These are phyloP conservation scores for Dipodomys stephensi DNA, from an alignment of 2,113 vertebrate species.

Conservation along the genomic window DNA sequence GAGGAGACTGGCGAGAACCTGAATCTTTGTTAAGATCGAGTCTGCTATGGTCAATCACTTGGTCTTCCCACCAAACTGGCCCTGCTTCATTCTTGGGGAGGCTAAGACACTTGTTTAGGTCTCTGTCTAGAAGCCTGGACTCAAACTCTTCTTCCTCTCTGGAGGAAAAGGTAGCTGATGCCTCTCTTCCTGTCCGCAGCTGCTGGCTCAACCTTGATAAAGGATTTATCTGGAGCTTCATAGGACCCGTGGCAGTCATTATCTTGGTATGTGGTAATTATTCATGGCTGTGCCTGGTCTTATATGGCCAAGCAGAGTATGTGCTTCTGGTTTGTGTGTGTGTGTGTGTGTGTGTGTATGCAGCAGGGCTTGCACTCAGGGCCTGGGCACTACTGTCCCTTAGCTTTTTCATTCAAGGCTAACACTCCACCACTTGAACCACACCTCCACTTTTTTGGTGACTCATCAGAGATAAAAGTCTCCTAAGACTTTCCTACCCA, in stretches of 20 bases:
- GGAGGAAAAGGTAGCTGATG: background rate
- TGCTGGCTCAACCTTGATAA: conserved; percentile 86
- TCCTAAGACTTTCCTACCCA: too few relatives aligned
- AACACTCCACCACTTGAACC: too few relatives aligned
- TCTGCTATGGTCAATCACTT: background rate
- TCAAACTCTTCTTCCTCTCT: background rate
- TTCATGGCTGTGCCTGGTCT: background rate
- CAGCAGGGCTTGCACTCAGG: too few relatives aligned
- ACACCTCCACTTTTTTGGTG: too few relatives aligned
- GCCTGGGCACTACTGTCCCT: too few relatives aligned
- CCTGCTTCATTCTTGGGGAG: background rate
- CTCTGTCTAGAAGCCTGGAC: too few relatives aligned
- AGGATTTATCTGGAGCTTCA: conserved; percentile 88
- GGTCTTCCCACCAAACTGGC: background rate
- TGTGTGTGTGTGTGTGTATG: too few relatives aligned
- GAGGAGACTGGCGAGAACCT: background rate
- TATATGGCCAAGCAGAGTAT: background rate
- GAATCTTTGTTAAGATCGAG: background rate
- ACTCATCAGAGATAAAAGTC: too few relatives aligned
- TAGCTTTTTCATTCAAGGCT: too few relatives aligned
- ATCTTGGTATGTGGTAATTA: conserved; percentile 85
- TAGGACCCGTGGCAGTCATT: conserved; percentile 86
- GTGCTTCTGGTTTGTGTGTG: background rate
- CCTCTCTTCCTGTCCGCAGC: conserved; percentile 77
- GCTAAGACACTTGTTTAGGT: background rate